Evolutionary conservation across 2,888 invertebrate genomes (phyloP).

Genomic region (Eupithecia pulchellata): DNA sequence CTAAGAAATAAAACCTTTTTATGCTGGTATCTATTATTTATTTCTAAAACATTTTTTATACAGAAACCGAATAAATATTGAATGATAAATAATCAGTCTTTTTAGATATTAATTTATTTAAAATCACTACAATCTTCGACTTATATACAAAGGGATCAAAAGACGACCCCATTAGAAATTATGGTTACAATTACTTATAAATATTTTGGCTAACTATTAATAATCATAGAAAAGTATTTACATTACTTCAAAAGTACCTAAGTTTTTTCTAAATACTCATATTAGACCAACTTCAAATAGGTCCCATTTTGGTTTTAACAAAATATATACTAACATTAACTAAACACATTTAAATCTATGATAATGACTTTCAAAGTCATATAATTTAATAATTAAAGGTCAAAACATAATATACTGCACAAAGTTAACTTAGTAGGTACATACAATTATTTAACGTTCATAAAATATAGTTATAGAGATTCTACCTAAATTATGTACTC

Average conservation of each 20-base stretch:
- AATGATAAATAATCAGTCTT: slow-evolving; percentile 78
- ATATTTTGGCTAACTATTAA: slow-evolving; percentile 3
- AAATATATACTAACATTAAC: slow-evolving; percentile 1
- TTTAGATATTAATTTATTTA: slow-evolving; percentile 70
- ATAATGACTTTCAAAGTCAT: slow-evolving; percentile 25
- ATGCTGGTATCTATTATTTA: slow-evolving; percentile 70
- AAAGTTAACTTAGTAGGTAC: too few relatives aligned
- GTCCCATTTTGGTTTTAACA: slow-evolving; percentile 17
- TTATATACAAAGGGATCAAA: slow-evolving; percentile 41
- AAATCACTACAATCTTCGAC: slow-evolving; percentile 53
- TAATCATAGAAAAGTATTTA: slow-evolving; percentile 11
- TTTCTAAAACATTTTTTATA: slow-evolving; percentile 71
- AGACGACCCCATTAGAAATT: background rate
- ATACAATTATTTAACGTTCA: too few relatives aligned
- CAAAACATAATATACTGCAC: too few relatives aligned
- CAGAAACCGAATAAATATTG: slow-evolving; percentile 72
- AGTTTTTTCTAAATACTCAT: background rate
- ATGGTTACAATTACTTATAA: background rate
- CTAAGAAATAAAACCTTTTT: slow-evolving; percentile 5
- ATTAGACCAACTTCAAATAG: slow-evolving; percentile 9
- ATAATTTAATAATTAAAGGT: background rate
- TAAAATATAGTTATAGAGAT: too few relatives aligned
- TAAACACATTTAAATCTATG: slow-evolving; percentile 8
- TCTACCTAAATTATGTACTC: too few relatives aligned
- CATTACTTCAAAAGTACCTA: slow-evolving; percentile 23